Evolutionary conservation across 1,140 invertebrate genomes (phyloP).

Genomic region (Brachionus calyciflorus): DNA sequence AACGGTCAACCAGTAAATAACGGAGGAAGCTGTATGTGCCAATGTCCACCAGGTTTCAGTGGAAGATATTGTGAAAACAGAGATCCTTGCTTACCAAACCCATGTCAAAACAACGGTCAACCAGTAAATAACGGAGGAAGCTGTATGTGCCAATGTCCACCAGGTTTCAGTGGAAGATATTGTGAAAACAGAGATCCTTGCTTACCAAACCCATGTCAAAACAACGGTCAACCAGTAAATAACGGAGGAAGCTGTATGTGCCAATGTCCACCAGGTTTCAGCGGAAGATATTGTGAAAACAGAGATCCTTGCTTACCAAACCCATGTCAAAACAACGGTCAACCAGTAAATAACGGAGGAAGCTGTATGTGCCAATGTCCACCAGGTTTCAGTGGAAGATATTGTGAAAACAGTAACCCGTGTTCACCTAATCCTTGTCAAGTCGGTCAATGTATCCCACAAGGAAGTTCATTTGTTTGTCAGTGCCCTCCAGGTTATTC

Average conservation of each 20-base stretch:
- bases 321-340: conserved; percentile 11
- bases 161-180: conserved; percentile 48
- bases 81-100: background rate
- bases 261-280: conserved; percentile 42
- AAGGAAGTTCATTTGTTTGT: conserved; percentile 3
- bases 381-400: conserved; percentile 48
- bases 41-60: conserved; percentile 45
- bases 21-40: conserved; percentile 48
- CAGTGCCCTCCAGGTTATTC: conserved; percentile 39
- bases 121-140: background rate
- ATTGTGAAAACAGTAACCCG: conserved; percentile 48
- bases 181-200: conserved; percentile 48
- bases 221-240: conserved; percentile 49
- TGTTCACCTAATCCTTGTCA: conserved; percentile 18
- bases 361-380: conserved; percentile 45
- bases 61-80: conserved; percentile 49
- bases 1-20: conserved; percentile 48
- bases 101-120: conserved; percentile 17
- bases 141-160: conserved; percentile 37
- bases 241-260: conserved; percentile 49
- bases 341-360: conserved; percentile 2
- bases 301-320: background rate
- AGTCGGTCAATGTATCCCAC: conserved; percentile 4
- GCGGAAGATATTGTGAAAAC: conserved; percentile 49
- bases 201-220: conserved; percentile 49